These are phyloP conservation scores for Drosophila nigromelanica DNA, from an alignment of 1,140 invertebrate species.

Conservation along the genomic window DNA sequence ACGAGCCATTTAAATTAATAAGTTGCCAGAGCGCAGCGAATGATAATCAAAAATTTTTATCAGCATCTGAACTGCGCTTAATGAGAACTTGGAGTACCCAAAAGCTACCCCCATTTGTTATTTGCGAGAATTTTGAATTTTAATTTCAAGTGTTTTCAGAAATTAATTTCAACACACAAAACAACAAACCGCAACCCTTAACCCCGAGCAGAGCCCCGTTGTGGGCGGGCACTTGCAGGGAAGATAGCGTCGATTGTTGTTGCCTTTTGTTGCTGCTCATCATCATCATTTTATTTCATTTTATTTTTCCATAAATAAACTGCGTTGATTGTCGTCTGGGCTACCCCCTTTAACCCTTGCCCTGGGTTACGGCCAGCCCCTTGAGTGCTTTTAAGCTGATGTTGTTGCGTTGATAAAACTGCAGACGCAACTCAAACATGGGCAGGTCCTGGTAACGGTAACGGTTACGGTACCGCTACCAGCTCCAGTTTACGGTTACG, in stretches of 20 bases:
- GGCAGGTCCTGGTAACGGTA: conserved; percentile 43
- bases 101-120: conserved; percentile 8
- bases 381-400: conserved; percentile 81
- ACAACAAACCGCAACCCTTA: conserved; percentile 66
- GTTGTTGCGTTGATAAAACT: conserved; percentile 80
- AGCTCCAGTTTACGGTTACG: conserved; percentile 61
- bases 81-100: conserved; percentile 37
- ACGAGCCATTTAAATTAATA: conserved; percentile 74
- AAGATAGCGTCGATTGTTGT: conserved; percentile 52
- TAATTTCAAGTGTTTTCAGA: conserved; percentile 45
- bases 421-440: conserved; percentile 75
- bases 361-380: conserved; percentile 51
- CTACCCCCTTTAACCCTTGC: conserved; percentile 59
- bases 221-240: conserved; percentile 17
- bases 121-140: conserved; percentile 65
- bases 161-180: conserved; percentile 18
- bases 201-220: conserved; percentile 28
- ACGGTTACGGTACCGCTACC: conserved; percentile 2
- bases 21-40: conserved; percentile 51
- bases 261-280: conserved; percentile 61
- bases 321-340: conserved; percentile 78
- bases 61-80: conserved; percentile 65
- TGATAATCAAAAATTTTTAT: conserved; percentile 67
- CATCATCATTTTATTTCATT: conserved; percentile 82
- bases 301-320: conserved; percentile 83